These are phyloP conservation scores for Chloropsis cyanopogon DNA, from an alignment of 2,113 vertebrate species.

Conservation along the genomic window DNA sequence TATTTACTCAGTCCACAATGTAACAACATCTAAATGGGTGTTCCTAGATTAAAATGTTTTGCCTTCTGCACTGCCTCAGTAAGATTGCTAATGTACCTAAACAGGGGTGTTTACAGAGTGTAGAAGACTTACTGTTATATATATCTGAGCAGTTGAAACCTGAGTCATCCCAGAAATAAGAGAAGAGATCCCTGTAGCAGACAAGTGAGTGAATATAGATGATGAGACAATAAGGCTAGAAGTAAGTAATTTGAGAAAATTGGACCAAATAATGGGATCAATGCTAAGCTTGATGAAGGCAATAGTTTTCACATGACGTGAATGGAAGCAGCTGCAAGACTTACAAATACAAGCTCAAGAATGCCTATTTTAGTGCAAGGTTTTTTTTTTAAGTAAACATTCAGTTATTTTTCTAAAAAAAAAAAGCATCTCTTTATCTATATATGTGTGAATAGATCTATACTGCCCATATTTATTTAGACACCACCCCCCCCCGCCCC, in stretches of 20 bases:
- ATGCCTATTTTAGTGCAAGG: neutral
- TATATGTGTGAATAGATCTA: neutral
- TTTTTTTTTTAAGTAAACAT: neutral
- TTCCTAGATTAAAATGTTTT: neutral
- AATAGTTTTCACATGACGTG: neutral
- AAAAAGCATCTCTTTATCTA: neutral
- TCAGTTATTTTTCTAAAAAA: neutral
- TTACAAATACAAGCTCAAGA: neutral
- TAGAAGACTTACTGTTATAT: neutral
- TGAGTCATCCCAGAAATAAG: neutral
- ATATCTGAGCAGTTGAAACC: neutral
- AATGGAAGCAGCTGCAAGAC: neutral
- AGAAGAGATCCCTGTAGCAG: neutral
- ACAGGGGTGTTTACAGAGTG: neutral
- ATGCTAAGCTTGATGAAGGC: neutral
- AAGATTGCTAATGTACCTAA: neutral
- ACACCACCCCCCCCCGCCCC: no score
- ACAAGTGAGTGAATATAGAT: neutral
- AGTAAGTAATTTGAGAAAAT: conserved; percentile 14
- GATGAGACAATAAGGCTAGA: neutral
- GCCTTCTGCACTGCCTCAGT: neutral
- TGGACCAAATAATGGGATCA: neutral
- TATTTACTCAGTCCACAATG: neutral
- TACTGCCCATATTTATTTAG: neutral
- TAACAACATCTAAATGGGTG: neutral